A percentile compares a stretch with the other conserved stretches of the same genome.
Conservation (phyloP, 2,113 vertebrate genomes). For the Dicerorhinus sumatrensis region DNA sequence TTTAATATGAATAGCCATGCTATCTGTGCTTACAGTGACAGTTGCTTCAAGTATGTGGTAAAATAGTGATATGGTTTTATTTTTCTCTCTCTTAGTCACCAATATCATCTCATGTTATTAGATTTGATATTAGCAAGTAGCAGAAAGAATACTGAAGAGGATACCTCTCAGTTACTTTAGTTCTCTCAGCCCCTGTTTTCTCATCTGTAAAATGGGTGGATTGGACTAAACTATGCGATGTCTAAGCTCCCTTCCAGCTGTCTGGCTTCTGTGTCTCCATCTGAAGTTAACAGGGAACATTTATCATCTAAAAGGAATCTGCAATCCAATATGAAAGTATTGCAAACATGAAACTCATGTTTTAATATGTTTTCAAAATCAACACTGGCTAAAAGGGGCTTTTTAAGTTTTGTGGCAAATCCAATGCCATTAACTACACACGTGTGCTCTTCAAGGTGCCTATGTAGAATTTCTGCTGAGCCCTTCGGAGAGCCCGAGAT, state of each 20-base stretch:
- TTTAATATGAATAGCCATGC: not conserved
- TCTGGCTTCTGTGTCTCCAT: not conserved
- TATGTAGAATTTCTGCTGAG: not conserved
- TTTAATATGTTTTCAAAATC: slow-evolving; percentile 42
- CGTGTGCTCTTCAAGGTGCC: not conserved
- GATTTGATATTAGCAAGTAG: not conserved
- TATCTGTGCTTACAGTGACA: not conserved
- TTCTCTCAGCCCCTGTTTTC: not conserved
- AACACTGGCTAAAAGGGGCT: not conserved
- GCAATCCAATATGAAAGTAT: not conserved
- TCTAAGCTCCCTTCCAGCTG: not conserved
- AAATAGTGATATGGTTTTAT: not conserved
- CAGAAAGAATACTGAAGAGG: not conserved
- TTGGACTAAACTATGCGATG: not conserved
- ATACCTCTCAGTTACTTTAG: not conserved
- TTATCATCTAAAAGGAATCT: not conserved
- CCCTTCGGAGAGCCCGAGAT: not conserved
- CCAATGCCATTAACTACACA: rapidly evolving
- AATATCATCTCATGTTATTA: not conserved
- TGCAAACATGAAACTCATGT: not conserved
- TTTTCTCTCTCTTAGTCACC: not conserved
- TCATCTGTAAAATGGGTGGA: not conserved
- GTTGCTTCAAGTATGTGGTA: not conserved
- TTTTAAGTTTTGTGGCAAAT: not conserved
- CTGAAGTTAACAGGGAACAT: not conserved